Percentiles rank a stretch among this genome's conserved stretches.
Conservation (phyloP, 2,888 invertebrate species). For the Cryptus viduatorius region DNA sequence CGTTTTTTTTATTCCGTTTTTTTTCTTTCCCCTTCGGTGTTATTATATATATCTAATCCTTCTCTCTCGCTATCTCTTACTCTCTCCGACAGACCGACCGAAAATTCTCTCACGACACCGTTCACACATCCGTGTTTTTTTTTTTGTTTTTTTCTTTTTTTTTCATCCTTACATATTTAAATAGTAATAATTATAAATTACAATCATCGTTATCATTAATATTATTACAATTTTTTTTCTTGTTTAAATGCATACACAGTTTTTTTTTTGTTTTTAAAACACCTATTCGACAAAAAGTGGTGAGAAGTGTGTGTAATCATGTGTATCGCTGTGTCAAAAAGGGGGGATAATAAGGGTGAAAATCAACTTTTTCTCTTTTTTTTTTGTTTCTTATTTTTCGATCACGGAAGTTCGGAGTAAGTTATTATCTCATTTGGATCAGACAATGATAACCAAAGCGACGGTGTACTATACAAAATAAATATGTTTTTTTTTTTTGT, state of each 20-base stretch:
- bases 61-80: constrained; percentile 38
- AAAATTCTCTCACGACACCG: constrained; percentile 52
- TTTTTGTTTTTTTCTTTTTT: constrained; percentile 28
- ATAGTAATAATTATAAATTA: constrained; percentile 82
- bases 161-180: constrained; percentile 79
- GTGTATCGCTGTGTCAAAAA: constrained; percentile 14
- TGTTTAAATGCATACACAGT: constrained; percentile 81
- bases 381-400: background rate
- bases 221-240: constrained; percentile 75
- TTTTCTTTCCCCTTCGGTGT: constrained; percentile 16
- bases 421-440: constrained; percentile 14
- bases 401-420: constrained; percentile 5
- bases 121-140: constrained; percentile 41
- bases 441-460: constrained; percentile 32
- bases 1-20: constrained; percentile 51
- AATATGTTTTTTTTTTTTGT: constrained; percentile 59
- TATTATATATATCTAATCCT: constrained; percentile 31
- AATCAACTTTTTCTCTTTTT: constrained; percentile 13
- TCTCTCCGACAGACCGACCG: constrained; percentile 24
- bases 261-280: constrained; percentile 67
- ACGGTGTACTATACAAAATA: constrained; percentile 66
- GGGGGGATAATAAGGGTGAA: constrained; percentile 6
- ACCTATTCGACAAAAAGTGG: constrained; percentile 75
- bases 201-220: constrained; percentile 79
- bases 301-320: constrained; percentile 49